Base-by-base conservation (phyloP, 1,140 invertebrate genomes). In the Drosophila hydei region DNA sequence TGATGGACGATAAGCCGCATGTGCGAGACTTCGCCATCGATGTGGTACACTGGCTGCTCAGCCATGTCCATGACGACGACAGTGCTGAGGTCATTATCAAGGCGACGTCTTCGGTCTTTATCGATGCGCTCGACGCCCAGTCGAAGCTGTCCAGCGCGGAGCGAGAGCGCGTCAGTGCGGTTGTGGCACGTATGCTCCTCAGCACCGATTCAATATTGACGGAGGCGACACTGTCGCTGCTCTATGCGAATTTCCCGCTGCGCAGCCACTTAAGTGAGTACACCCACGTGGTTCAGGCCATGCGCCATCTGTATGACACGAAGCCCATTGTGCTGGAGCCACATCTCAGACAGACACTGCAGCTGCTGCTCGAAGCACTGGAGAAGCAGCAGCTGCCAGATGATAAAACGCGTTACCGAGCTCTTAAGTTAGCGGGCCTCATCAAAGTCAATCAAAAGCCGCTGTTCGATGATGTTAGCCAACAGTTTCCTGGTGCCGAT, bases 131-230 rank as follows among this genome's bases (percentile, higher is more conserved):
- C 0, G 8, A 18, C 0, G 7, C 1, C 14, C 7, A 18, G 0
- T 23, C 58, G 1, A 19, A 7, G 0, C 16, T 73, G 50, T 8
- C 33, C 25, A 2, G 7, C 1, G 18, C 6, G 0, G 58, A 73
- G 16, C 52, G 67, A 0, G 71, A 73, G 30, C 9, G 1, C 6
- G 16, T 56, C 0, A 27, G 51, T 12, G 58, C 36, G 3, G 21
- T 51, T 9, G 1, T 73, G 4, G 42, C 42, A 0, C 59, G 38
- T 16, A 69, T 73, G 43, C 36, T 70, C 1, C 12, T 27, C 1
- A 16, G 23, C 18, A 8, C 2, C n/a, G 21, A 45, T 3, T 7
- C 14, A 0, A 0, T 16, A 3, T 0, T 3, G 4, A 30, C 36
- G 2, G 14, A 45, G 0, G 6, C 19, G 1, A 25, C 50, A 0